Evolutionary conservation across 2,888 invertebrate genomes (phyloP).

Genomic region (Ligdia adustata): DNA sequence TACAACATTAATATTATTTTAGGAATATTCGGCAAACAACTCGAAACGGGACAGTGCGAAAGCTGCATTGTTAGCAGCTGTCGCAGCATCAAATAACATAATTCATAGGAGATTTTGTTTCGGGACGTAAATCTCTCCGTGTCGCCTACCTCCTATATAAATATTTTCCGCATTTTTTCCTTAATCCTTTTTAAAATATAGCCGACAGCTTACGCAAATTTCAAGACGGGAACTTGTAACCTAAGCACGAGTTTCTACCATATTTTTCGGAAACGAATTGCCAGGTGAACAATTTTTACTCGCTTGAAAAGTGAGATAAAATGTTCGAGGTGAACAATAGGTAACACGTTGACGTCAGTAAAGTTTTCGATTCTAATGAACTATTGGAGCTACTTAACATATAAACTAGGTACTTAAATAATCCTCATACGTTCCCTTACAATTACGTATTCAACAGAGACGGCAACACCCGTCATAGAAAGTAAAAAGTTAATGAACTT

Average conservation of each 20-base stretch:
- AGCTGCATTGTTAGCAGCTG: slow-evolving; percentile 71
- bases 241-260: slow-evolving; percentile 6
- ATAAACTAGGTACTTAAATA: background rate
- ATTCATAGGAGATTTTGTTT: slow-evolving; percentile 68
- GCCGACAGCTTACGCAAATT: slow-evolving; percentile 28
- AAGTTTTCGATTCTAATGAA: too few relatives aligned
- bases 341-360: too few relatives aligned
- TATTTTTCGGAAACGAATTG: slow-evolving; percentile 5
- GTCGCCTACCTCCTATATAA: slow-evolving; percentile 54
- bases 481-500: slow-evolving; percentile 14
- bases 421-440: too few relatives aligned
- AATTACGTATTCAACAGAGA: slow-evolving; percentile 2
- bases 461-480: slow-evolving; percentile 12
- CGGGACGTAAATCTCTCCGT: slow-evolving; percentile 61
- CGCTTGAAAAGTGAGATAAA: background rate
- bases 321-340: background rate
- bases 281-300: slow-evolving; percentile 1
- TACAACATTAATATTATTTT: slow-evolving; percentile 11
- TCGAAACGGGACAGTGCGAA: slow-evolving; percentile 56
- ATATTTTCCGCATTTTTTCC: slow-evolving; percentile 46
- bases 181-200: slow-evolving; percentile 40
- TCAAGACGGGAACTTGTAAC: slow-evolving; percentile 30
- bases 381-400: too few relatives aligned
- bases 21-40: slow-evolving; percentile 26
- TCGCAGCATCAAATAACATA: slow-evolving; percentile 63